A percentile compares a stretch with the other conserved stretches of the same genome.
These are phyloP conservation scores for Montipora capitata DNA, from an alignment of 92 coral and sea anemone genomes.

Conservation along the genomic window DNA sequence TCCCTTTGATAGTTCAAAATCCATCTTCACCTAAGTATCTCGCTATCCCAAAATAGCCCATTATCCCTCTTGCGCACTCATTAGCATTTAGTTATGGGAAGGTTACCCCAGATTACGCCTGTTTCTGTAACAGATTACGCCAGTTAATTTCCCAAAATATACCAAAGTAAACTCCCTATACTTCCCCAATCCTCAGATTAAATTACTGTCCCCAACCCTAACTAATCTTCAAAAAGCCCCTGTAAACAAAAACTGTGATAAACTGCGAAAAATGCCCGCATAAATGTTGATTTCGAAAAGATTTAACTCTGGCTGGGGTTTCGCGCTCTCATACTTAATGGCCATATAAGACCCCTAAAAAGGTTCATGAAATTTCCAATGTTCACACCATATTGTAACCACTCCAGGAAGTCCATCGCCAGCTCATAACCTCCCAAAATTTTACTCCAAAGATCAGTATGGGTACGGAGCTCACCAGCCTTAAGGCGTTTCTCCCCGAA, in stretches of 20 bases:
- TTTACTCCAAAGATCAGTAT: slow-evolving; percentile 6
- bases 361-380: slow-evolving; percentile 13
- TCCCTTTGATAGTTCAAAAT: too few relatives aligned
- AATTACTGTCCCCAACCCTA: too few relatives aligned
- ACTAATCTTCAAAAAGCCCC: too few relatives aligned
- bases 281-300: slow-evolving; percentile 55
- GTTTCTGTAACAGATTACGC: too few relatives aligned
- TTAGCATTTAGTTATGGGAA: too few relatives aligned
- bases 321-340: slow-evolving; percentile 26
- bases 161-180: too few relatives aligned
- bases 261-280: slow-evolving; percentile 58
- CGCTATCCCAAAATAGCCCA: too few relatives aligned
- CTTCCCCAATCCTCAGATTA: too few relatives aligned
- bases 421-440: slow-evolving; percentile 4
- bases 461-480: slow-evolving; percentile 4
- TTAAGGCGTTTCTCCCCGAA: slow-evolving; percentile 9
- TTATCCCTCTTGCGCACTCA: too few relatives aligned
- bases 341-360: slow-evolving; percentile 60
- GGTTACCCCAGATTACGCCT: too few relatives aligned
- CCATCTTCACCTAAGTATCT: too few relatives aligned
- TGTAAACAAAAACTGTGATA: slow-evolving; percentile 21
- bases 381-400: slow-evolving; percentile 33
- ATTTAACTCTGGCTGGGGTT: slow-evolving; percentile 39
- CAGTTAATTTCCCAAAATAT: too few relatives aligned
- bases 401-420: slow-evolving; percentile 26